Base-by-base conservation (phyloP, 2,797 vertebrate genomes). In the Sebastiscus tertius region DNA sequence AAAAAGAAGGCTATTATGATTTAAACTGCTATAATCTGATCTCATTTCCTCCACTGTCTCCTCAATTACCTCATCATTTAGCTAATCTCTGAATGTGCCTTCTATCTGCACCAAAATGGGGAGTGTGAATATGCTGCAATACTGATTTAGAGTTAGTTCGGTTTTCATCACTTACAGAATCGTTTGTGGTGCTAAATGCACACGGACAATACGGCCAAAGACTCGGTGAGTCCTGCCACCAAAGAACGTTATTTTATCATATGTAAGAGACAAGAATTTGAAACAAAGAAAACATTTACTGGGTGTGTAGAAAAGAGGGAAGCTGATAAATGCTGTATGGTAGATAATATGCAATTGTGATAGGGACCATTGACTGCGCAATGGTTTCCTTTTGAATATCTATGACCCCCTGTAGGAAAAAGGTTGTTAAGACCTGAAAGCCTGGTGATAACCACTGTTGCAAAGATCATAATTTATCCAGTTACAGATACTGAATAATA, bases 21-120 rank as follows among this genome's bases (percentile, higher is more conserved):
- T 91, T 81, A 74, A 87, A 91, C 76, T 87, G 61, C 69, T 46
- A 56, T 87, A 86, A 91, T 92, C 90, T 90, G 82, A 92, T 92
- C 82, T 83, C 69, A 74, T 85, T 89, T 89, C 84, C 58, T 81
- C 73, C 66, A 61, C 80, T 75, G 74, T 76, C 78, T 81, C 87
- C 84, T 74, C 75, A 82, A 78, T 92, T 88, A 87, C 80, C 82
- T 89, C 85, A 91, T 85, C 78, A 42, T 83, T 81, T 61, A 14
- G 60, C 70, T 85, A 72, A 90, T 90, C 73, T 87, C 62, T 31
- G 33, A 79, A 73, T 61, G 34, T 67, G 69, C 68, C 60, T 70
- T 69, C 33, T 71, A 64, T 84, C 79, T 31, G 34, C 31, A 27
- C 42, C 22, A 0, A 84, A 78, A 71, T 49, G 46, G 27, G 49